Base-by-base conservation (phyloP, 2,888 invertebrate species). In the Drosophila maculinotata region DNA sequence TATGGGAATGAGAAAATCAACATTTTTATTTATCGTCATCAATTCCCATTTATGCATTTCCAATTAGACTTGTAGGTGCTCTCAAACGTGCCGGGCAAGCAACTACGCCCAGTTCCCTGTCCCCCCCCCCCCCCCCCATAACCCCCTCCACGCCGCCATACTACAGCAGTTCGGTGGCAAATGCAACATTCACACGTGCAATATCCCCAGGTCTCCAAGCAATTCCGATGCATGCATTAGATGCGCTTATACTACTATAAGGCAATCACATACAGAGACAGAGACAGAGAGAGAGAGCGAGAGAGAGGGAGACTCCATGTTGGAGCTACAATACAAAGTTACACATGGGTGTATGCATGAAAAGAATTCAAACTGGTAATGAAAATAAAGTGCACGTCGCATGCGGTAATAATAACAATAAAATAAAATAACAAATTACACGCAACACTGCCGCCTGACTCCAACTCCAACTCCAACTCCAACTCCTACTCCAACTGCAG, bases 381-480 rank as follows among this genome's bases (percentile, higher is more conserved):
- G 85, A 86, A 85, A 87, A 87, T 84, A 81, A 85, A 87, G 79
- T 85, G 82, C 85, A 85, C 87, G 82, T 84, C 85, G 85, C 85
- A 87, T 87, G 87, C 77, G 85, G 87, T 88, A 87, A 88, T 87
- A 88, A 89, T 89, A 89, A 88, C 88, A 89, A 89, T 89, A 89
- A 89, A 89, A 89, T 89, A 83, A 89, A 89, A 85, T 87, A 89
- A 89, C 89, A 89, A 89, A 89, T 87, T 87, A 89, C 89, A 89
- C 89, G 88, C 89, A 88, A 89, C 88, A 87, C 84, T 82, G 89
- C 83, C 75, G 74, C 81, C 75, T 42, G 44, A 71, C 74, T n/a
- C 63, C 44, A 23, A 38, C 52, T 47, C 31, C 30, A 31, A 26
- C 41, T 41, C 45, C 39, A 56, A 9, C 62, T 26, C 33, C 35